Base-by-base conservation (phyloP, 2,888 invertebrate genomes). In the Hedychridium roseum region DNA sequence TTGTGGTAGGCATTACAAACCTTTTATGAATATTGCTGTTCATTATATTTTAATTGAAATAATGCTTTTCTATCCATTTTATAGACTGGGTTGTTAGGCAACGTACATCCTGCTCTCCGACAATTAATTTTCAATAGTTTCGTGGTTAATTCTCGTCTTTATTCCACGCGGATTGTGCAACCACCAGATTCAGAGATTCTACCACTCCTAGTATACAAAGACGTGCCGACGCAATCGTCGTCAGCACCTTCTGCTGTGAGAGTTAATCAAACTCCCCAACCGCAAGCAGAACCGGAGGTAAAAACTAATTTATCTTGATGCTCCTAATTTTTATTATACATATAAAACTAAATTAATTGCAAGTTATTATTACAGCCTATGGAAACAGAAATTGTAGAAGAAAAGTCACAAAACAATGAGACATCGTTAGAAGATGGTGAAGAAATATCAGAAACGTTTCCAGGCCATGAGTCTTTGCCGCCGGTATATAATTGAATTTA, bases 381-480 rank as follows among this genome's bases (percentile, higher is more conserved):
- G 82, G 85, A 86, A 57, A 80, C 81, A 6, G 85, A 83, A 52
- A 73, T 78, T 31, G 65, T 62, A 9, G 65, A 64, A 26, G 68
- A 68, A 15, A 67, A 60, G 39, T 44, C 63, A n/a, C 59, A 54
- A 9, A 58, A 53, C 38, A 68, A 69, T 43, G 57, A 57, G 18
- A 41, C 52, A 9, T 50, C 66, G 1, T 37, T 66, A 28, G 71
- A 71, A 9, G 69, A 70, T 3, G 68, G 62, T 20, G 73, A 75
- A 51, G 74, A 68, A 39, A 60, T 69, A 36, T 66, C 71, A 3
- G 65, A 60, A 45, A 68, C 66, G 11, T 78, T 78, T 40, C 68
- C 76, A 18, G 77, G 74, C 21, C 69, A 76, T 26, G 73, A 70
- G 49, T 49, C 57, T 31, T 53, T 77, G 48, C 71, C 76, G 56